Percentiles rank a stretch among this genome's conserved stretches.
These are phyloP conservation scores for Auanema sp. DNA, from an alignment of 2,888 invertebrate species.

Conservation along the genomic window DNA sequence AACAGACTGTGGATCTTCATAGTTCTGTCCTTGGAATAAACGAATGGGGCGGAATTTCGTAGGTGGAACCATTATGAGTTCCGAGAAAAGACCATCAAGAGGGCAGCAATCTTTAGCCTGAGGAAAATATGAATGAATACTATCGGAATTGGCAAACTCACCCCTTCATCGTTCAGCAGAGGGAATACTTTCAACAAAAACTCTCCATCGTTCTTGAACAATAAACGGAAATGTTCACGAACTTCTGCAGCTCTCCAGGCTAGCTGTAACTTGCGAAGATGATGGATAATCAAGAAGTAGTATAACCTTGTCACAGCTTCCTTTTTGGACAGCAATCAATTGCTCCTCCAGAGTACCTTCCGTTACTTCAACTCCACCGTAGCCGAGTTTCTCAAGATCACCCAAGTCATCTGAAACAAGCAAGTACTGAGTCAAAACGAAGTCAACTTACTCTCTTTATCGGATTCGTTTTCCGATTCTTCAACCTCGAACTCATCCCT, in stretches of 20 bases:
- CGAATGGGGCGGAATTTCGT: conserved; percentile 80
- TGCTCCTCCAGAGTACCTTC: conserved; percentile 46
- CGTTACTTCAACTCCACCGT: conserved; percentile 16
- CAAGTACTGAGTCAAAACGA: too few species aligned
- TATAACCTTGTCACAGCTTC: conserved; percentile 50
- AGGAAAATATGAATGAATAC: conserved; percentile 1
- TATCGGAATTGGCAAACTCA: conserved; percentile 2
- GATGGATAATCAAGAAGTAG: too few species aligned
- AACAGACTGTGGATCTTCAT: conserved; percentile 59
- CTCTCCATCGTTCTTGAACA: conserved; percentile 77
- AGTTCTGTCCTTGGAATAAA: conserved; percentile 46
- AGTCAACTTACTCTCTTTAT: too few species aligned
- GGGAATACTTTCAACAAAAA: conserved; percentile 55
- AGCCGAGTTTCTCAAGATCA: conserved; percentile 18
- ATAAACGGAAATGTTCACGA: conserved; percentile 72
- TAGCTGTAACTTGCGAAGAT: conserved; percentile 17
- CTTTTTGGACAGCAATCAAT: conserved; percentile 47
- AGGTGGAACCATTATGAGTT: conserved; percentile 82
- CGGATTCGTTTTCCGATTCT: not conserved
- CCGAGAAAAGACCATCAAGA: conserved; percentile 81
- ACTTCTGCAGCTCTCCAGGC: conserved; percentile 53
- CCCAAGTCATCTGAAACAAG: conserved; percentile 9
- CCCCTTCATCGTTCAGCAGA: conserved; percentile 44
- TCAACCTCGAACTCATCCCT: conserved; percentile 12
- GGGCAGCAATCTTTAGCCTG: conserved; percentile 36